Evolutionary conservation across 2,888 invertebrate species (phyloP), one percentile per base, ranked within the genome.

Genomic region (Hesperia comma): DNA sequence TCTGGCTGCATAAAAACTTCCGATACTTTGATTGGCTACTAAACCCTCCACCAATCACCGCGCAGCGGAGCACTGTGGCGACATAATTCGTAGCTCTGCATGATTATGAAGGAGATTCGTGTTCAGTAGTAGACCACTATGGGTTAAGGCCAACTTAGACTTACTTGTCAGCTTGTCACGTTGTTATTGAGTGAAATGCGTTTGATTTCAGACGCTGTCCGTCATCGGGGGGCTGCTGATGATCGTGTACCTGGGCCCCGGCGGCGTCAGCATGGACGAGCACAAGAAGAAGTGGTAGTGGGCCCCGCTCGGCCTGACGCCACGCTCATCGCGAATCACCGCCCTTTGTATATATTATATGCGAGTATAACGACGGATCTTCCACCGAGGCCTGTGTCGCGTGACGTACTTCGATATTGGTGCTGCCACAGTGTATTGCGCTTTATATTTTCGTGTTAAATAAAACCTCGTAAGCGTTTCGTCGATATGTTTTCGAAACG

Each of bases 231-330:
- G 99, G 61, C 95, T 99, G 26, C 93, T 99, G 67, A 98, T 99
- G 96, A 99, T 99, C 76, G 99, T 99, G 12, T 98, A 98, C 71
- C 94, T 99, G 72, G 99, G 99, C 41, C 99, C 99, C 46, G 99
- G 99, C 69, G 99, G 98, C 67, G 99, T 99, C 49, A 99, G 99
- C 71, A 99, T 99, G 98, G 99, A 99, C 89, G 99, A 99, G 85
- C 99, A 99, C 93, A 99, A 99, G 94, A 99, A 99, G 93, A 97
- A 97, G 87, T 99, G 98, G 98, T 99, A 95, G 90, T 74, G 72
- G 26, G 26, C 43, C 32, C 10, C 33, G 33, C 4, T 7, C 33
- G 33, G 1, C 8, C n/a, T 12, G 37, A 19, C 57, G 1, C 5
- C 7, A 14, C 46, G 46, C 46, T 43, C 43, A n/a, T 15, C 43